A percentile compares a stretch with the other conserved stretches of the same genome.
These are phyloP conservation scores for Parazoanthus swiftii DNA, from an alignment of 92 coral and sea anemone species.

Conservation along the genomic window DNA sequence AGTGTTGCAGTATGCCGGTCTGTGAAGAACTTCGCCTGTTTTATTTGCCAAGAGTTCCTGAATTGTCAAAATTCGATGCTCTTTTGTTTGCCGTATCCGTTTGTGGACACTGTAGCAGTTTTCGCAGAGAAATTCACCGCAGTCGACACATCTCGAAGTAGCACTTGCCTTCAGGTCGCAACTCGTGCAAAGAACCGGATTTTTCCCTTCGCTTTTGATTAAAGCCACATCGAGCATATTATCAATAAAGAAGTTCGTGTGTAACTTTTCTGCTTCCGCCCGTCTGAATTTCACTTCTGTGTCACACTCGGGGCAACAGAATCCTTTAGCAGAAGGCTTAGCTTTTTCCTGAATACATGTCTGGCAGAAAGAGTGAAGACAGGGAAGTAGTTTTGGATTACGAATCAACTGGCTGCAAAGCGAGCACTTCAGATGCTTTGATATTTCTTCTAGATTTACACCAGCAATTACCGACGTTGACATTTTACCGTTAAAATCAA, in stretches of 20 bases:
- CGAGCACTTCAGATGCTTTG: conserved; percentile 76
- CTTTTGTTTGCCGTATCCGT: conserved; percentile 88
- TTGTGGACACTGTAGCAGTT: conserved; percentile 87
- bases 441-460: conserved; percentile 70
- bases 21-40: conserved; percentile 81
- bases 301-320: conserved; percentile 81
- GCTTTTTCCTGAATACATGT: conserved; percentile 73
- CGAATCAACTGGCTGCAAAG: conserved; percentile 79
- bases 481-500: conserved; percentile 42
- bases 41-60: conserved; percentile 75
- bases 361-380: conserved; percentile 93
- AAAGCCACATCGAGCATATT: conserved; percentile 86
- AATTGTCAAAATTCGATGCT: conserved; percentile 84
- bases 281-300: conserved; percentile 67
- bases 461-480: conserved; percentile 76
- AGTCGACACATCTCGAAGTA: conserved; percentile 82
- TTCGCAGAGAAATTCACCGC: conserved; percentile 93
- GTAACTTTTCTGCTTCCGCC: conserved; percentile 62
- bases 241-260: conserved; percentile 77
- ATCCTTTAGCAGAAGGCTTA: conserved; percentile 46
- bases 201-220: conserved; percentile 67
- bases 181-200: conserved; percentile 88
- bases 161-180: conserved; percentile 78
- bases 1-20: conserved; percentile 77
- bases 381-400: conserved; percentile 83